Evolutionary conservation across 2,888 invertebrate genomes (phyloP), one percentile per base, ranked within the genome.

Genomic region (Melipona beecheii): DNA sequence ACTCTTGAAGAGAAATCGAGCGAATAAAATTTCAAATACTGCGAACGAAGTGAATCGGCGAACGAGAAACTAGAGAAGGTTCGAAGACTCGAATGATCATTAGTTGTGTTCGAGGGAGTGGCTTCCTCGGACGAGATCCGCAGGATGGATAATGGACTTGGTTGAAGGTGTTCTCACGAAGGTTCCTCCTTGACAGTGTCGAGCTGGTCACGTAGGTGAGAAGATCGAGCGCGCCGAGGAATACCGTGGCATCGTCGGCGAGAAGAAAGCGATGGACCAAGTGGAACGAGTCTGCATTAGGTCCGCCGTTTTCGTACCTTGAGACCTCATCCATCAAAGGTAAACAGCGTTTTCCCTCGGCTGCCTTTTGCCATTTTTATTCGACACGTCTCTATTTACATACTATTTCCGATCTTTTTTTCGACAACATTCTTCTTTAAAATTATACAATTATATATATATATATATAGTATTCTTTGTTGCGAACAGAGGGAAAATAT

Each of bases 241-340:
- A 54, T 62, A 56, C 43, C 43, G 69, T 52, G 68, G 31, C 36
- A 71, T 24, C 24, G 49, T 21, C 43, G n/a, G 36, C 43, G 17
- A 58, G 78, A 75, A 66, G 65, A 66, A 78, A 81, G 84, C 71
- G 52, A 82, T 82, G 87, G 83, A 78, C 56, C 75, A 74, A 85
- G 73, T 50, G 62, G 68, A 78, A 75, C 54, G 78, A 36, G 27
- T 43, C 43, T 43, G 66, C n/a, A 58, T 68, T 66, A 36, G 24
- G 56, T 75, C 66, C n/a, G 31, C 27, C 43, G 70, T 60, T 56
- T 70, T 83, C 68, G 49, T 69, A 73, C 72, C 68, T 62, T 81
- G 81, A 86, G 75, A 79, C 27, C 43, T 43, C 82, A 83, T 80
- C 73, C 77, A 52, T 81, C 81, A 78, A 83, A 82, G 88, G 88